A percentile compares a stretch with the other conserved stretches of the same genome.
Evolutionary conservation across 2,888 invertebrate species (phyloP).

Genomic region (Axea sp.): DNA sequence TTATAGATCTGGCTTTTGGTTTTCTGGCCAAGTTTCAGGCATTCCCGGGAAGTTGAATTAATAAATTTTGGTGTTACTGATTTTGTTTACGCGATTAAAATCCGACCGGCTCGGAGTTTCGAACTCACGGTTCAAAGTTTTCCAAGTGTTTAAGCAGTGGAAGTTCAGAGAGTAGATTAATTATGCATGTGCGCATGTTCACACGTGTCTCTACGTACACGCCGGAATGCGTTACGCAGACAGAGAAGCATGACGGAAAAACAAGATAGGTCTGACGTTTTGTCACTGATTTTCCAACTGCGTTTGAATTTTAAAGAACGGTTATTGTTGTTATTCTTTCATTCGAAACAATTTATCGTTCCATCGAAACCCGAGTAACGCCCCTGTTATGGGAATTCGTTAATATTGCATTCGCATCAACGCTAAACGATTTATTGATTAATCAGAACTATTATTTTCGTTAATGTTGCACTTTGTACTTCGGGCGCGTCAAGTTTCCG

Average conservation of each 20-base stretch:
- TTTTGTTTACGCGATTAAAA: slow-evolving; percentile 16
- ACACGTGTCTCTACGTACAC: too few species aligned
- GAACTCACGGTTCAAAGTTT: too few species aligned
- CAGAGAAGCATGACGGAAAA: too few species aligned
- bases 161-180: too few species aligned
- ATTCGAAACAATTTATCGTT: slow-evolving; percentile 12
- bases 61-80: slow-evolving; percentile 11
- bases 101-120: too few species aligned
- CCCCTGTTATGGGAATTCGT: slow-evolving; percentile 16
- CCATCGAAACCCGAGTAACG: slow-evolving; percentile 10
- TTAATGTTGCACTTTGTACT: slow-evolving; percentile 26
- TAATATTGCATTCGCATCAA: slow-evolving; percentile 14
- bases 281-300: too few species aligned
- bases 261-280: too few species aligned
- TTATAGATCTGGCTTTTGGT: slow-evolving; percentile 28
- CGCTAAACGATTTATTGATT: slow-evolving; percentile 35
- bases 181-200: too few species aligned
- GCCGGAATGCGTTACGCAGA: too few species aligned
- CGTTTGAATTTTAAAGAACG: neutral
- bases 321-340: slow-evolving; percentile 13
- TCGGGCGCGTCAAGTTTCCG: slow-evolving; percentile 23
- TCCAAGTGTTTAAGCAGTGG: too few species aligned
- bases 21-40: slow-evolving; percentile 10
- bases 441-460: slow-evolving; percentile 30
- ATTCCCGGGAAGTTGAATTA: slow-evolving; percentile 3